phyloP scores from a whole-genome alignment of 2,888 invertebrate genomes.

The Platycheirus rosarum region DNA sequence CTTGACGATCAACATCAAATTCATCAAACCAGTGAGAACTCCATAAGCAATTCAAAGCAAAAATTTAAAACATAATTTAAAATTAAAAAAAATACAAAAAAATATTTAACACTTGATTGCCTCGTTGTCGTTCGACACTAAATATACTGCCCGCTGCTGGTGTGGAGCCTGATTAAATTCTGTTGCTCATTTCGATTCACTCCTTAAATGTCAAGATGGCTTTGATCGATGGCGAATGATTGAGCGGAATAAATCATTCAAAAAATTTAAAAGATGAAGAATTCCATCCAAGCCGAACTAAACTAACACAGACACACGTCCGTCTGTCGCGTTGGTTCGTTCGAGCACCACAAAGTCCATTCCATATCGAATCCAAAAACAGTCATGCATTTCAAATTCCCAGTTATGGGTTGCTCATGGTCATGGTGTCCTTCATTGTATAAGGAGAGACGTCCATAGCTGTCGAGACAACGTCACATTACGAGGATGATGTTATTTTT shows the following conservation, averaged over 20 bases:
- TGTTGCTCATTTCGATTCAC: slow-evolving; percentile 63
- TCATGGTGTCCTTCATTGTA: slow-evolving; percentile 60
- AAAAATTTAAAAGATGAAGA: slow-evolving; percentile 64
- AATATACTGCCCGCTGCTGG: neutral
- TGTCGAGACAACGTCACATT: slow-evolving; percentile 57
- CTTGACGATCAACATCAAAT: slow-evolving; percentile 20
- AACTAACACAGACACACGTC: slow-evolving; percentile 3
- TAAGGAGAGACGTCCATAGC: slow-evolving; percentile 42
- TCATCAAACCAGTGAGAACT: slow-evolving; percentile 14
- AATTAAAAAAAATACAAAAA: slow-evolving; percentile 12
- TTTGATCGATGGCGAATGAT: slow-evolving; percentile 73
- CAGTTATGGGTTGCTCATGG: slow-evolving; percentile 65
- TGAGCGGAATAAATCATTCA: slow-evolving; percentile 74
- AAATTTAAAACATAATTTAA: slow-evolving; percentile 37
- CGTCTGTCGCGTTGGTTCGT: too few species aligned
- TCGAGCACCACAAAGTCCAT: neutral
- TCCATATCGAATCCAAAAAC: slow-evolving; percentile 56
- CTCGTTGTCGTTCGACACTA: slow-evolving; percentile 18
- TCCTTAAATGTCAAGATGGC: slow-evolving; percentile 67
- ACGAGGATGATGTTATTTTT: slow-evolving; percentile 35
- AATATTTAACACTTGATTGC: slow-evolving; percentile 66
- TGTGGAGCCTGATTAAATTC: slow-evolving; percentile 64
- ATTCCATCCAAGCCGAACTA: slow-evolving; percentile 16
- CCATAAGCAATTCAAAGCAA: slow-evolving; percentile 22
- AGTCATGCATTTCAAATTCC: slow-evolving; percentile 69